Conservation (phyloP, 2,113 vertebrate species). For the Melanerpes aurifrons region DNA sequence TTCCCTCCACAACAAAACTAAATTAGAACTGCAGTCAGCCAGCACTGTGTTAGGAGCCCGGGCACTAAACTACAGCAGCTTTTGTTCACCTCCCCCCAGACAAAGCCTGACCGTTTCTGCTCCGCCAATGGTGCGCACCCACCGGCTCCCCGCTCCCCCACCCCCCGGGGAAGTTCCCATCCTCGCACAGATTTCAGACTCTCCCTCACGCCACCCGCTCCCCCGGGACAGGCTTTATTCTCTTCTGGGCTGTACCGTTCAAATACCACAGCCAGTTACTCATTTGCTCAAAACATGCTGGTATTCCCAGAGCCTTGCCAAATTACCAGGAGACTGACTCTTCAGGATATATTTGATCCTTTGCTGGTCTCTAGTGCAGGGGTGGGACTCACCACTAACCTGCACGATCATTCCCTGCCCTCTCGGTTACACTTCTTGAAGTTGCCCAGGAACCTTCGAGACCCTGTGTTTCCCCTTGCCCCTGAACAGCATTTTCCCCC, state of each 20-base stretch:
- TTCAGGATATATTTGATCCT: neutral
- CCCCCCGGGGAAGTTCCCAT: conserved; percentile 2
- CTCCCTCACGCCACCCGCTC: neutral
- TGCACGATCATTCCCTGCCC: neutral
- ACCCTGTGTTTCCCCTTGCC: neutral
- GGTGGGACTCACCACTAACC: neutral
- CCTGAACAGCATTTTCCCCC: neutral
- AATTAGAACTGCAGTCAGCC: neutral
- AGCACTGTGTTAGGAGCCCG: neutral
- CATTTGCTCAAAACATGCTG: neutral
- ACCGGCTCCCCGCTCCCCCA: neutral
- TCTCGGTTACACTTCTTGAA: neutral
- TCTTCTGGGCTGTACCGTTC: conserved; percentile 9
- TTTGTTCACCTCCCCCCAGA: conserved; percentile 33
- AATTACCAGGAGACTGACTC: neutral
- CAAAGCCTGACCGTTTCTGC: conserved; percentile 45
- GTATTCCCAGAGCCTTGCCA: neutral
- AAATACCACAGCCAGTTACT: neutral
- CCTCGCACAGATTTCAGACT: neutral
- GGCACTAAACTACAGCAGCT: conserved; percentile 10
- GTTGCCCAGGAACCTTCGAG: neutral
- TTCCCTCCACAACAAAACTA: neutral
- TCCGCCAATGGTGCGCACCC: neutral
- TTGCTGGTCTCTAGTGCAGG: neutral
- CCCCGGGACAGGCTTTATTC: neutral